Evolutionary conservation across 2,888 invertebrate genomes (phyloP).

Genomic region (Erebia epiphron): DNA sequence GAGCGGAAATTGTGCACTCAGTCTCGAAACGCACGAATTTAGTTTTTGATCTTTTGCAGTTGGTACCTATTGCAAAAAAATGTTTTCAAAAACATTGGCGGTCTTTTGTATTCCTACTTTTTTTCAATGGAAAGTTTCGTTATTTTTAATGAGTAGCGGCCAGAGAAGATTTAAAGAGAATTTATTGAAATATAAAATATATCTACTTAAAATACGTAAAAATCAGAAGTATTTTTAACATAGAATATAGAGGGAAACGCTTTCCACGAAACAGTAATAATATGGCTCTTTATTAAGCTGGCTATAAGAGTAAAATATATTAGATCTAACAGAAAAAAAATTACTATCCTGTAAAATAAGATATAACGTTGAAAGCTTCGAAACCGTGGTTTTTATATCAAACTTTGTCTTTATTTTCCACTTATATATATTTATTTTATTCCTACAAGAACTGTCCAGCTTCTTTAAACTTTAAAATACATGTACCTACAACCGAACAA

Average conservation of each 20-base stretch:
- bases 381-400: conserved; percentile 39
- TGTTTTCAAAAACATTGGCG: background rate
- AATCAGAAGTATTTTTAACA: background rate
- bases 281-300: background rate
- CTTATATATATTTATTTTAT: conserved; percentile 41
- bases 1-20: conserved; percentile 46
- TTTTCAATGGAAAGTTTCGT: too few species aligned
- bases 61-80: background rate
- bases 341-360: conserved; percentile 11
- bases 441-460: conserved; percentile 38
- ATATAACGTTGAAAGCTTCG: conserved; percentile 33
- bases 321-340: conserved; percentile 8
- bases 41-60: conserved; percentile 19
- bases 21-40: conserved; percentile 42
- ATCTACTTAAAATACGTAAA: too few species aligned
- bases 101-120: background rate
- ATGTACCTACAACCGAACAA: conserved; percentile 29
- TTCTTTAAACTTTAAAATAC: conserved; percentile 41
- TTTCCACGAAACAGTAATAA: background rate
- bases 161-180: too few species aligned
- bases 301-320: background rate
- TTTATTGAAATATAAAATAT: too few species aligned
- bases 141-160: too few species aligned
- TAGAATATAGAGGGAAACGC: background rate
- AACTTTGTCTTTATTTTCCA: conserved; percentile 40